These are phyloP conservation scores for Carcharodon carcharias DNA, from an alignment of 2,797 vertebrate species.

Conservation along the genomic window DNA sequence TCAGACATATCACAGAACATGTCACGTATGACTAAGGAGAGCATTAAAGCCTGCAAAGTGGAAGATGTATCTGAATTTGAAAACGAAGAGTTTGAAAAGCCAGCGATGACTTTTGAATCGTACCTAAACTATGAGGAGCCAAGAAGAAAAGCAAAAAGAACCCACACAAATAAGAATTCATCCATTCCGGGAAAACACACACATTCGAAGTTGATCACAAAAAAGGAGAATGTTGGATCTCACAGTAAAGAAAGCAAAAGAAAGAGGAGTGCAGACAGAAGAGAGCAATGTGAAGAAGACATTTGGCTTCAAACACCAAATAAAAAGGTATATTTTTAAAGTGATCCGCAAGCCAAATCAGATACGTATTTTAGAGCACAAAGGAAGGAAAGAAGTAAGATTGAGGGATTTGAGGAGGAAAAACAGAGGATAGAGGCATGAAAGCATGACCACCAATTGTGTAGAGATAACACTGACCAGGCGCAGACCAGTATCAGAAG, in stretches of 20 bases:
- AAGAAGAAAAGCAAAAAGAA: constrained; percentile 49
- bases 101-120: constrained; percentile 75
- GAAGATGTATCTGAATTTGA: too few relatives aligned
- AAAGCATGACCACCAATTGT: too few relatives aligned
- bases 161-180: constrained; percentile 44
- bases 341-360: background rate
- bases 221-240: constrained; percentile 18
- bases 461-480: background rate
- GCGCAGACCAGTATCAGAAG: background rate
- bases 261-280: constrained; percentile 39
- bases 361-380: background rate
- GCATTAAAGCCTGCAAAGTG: background rate
- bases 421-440: background rate
- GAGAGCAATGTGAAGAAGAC: constrained; percentile 42
- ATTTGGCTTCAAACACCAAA: constrained; percentile 24
- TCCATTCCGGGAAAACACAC: constrained; percentile 44
- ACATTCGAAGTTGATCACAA: constrained; percentile 41
- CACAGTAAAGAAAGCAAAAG: background rate
- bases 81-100: constrained; percentile 47
- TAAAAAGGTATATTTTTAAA: constrained; percentile 47
- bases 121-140: constrained; percentile 69
- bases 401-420: background rate
- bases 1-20: background rate
- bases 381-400: background rate
- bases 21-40: background rate